A percentile compares a stretch with the other conserved stretches of the same genome.
These are phyloP conservation scores for Micrasema minimum DNA, from an alignment of 1,140 invertebrate genomes.

Conservation along the genomic window DNA sequence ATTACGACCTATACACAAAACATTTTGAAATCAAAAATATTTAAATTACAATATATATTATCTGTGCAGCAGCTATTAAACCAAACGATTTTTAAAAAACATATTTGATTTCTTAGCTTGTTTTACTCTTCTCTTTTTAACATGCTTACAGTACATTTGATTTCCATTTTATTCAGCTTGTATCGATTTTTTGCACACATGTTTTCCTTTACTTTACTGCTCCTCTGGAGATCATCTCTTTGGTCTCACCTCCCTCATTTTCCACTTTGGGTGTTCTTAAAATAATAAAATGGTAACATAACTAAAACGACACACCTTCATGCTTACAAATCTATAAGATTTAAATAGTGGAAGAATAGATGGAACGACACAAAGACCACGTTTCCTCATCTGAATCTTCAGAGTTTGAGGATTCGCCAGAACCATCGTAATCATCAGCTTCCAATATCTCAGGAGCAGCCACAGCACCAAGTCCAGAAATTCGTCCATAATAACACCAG, in stretches of 20 bases:
- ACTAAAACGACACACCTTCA: too few relatives aligned
- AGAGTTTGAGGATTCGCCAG: constrained; percentile 60
- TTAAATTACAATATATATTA: too few relatives aligned
- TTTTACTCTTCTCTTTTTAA: constrained; percentile 92
- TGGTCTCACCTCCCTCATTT: constrained; percentile 77
- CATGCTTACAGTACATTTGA: constrained; percentile 94
- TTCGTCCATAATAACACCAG: constrained; percentile 86
- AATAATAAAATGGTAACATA: constrained; percentile 4
- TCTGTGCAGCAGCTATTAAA: too few relatives aligned
- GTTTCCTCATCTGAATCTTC: constrained; percentile 60
- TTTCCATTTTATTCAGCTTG: constrained; percentile 93
- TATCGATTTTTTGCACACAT: constrained; percentile 81
- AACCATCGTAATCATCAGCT: constrained; percentile 59
- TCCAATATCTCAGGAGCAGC: constrained; percentile 67
- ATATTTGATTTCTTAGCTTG: constrained; percentile 64
- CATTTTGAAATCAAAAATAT: background rate
- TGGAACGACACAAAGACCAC: too few relatives aligned
- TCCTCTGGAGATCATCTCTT: constrained; percentile 84
- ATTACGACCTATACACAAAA: background rate
- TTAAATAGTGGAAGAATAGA: too few relatives aligned
- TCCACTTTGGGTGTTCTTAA: constrained; percentile 56
- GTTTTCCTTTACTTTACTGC: constrained; percentile 89
- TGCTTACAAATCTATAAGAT: too few relatives aligned
- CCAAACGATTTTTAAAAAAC: too few relatives aligned
- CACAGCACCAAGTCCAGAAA: constrained; percentile 83